A percentile compares a stretch with the other conserved stretches of the same genome.
Evolutionary conservation across 2,797 vertebrate species (phyloP).

Genomic region (Spinus olivaceus): DNA sequence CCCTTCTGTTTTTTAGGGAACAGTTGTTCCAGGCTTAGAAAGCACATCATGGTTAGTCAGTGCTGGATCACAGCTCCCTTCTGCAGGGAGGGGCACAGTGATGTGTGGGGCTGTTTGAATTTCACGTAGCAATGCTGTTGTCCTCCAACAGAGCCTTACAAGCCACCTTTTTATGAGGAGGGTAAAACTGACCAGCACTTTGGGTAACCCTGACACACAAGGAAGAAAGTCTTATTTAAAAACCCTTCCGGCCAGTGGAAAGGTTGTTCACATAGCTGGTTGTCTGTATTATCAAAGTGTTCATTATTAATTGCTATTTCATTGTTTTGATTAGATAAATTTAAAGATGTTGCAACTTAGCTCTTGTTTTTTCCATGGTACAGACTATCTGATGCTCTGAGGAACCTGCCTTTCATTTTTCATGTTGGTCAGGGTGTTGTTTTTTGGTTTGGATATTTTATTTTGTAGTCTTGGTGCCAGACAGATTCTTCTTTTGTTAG

Average conservation of each 20-base stretch:
- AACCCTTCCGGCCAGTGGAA: not conserved
- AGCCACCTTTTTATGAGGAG: not conserved
- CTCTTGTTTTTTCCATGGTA: slow-evolving; percentile 1
- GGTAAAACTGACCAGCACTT: not conserved
- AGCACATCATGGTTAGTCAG: not conserved
- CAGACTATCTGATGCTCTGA: slow-evolving; percentile 58
- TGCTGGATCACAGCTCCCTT: not conserved
- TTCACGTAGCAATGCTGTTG: not conserved
- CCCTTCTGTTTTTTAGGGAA: not conserved
- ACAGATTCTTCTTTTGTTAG: not conserved
- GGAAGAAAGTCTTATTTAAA: not conserved
- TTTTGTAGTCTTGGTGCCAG: not conserved
- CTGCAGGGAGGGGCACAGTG: not conserved
- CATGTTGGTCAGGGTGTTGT: slow-evolving; percentile 15
- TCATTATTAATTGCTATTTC: slow-evolving; percentile 56
- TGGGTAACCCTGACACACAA: not conserved
- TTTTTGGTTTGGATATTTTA: not conserved
- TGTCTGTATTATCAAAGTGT: slow-evolving; percentile 32
- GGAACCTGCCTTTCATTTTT: slow-evolving; percentile 66
- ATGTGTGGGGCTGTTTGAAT: not conserved
- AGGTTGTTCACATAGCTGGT: not conserved
- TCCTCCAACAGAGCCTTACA: not conserved
- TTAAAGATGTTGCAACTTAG: slow-evolving; percentile 55
- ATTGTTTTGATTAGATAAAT: slow-evolving; percentile 66
- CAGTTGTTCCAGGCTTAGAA: not conserved